These are phyloP conservation scores for Phalacrocorax pelagicus DNA, from an alignment of 2,113 vertebrate species.

Conservation along the genomic window DNA sequence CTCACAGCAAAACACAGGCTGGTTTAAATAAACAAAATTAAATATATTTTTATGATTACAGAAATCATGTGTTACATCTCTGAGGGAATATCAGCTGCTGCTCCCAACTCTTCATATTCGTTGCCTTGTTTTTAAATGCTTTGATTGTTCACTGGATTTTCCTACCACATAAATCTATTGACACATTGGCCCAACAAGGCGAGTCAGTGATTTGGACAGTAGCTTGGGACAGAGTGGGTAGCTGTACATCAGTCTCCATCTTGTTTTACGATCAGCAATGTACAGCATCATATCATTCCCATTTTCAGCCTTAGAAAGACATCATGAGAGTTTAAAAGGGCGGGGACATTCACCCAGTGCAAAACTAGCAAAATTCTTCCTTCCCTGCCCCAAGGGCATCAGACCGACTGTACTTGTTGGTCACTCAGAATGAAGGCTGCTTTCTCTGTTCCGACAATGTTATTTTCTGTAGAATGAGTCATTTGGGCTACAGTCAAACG, in stretches of 20 bases:
- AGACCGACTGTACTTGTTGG: neutral
- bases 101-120: neutral
- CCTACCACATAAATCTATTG: neutral
- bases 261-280: neutral
- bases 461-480: neutral
- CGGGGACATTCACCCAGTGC: neutral
- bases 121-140: neutral
- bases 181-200: neutral
- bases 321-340: rapidly evolving
- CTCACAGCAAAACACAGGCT: conserved; percentile 8
- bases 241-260: neutral
- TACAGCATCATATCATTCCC: neutral
- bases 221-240: neutral
- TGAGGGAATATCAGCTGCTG: conserved; percentile 1
- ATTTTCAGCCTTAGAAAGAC: neutral
- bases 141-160: neutral
- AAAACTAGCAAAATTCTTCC: neutral
- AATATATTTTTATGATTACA: conserved; percentile 12
- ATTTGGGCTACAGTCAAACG: neutral
- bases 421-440: neutral
- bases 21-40: conserved; percentile 35
- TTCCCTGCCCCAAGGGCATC: neutral
- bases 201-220: neutral
- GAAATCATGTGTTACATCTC: neutral
- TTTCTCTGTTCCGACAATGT: neutral